phyloP scores from a whole-genome alignment of 64 coral and sea anemone species.

The Porites lutea region DNA sequence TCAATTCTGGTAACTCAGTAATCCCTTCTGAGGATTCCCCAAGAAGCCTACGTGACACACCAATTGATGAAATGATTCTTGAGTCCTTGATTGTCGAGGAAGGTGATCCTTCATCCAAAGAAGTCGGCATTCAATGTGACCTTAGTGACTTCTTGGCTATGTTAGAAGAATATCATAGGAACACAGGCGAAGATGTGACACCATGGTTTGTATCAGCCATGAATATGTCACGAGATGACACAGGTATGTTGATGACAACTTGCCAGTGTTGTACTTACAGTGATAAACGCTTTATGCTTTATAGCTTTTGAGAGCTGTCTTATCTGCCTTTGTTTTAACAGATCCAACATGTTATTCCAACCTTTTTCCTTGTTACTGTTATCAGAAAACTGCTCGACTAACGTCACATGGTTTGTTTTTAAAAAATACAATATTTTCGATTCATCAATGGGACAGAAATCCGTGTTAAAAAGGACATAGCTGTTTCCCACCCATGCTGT shows the following conservation, averaged over 20 bases:
- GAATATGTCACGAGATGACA: neutral
- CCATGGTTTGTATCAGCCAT: slow-evolving; percentile 12
- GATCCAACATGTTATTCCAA: too few relatives aligned
- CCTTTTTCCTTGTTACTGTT: too few relatives aligned
- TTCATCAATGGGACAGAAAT: too few relatives aligned
- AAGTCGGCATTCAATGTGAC: slow-evolving; percentile 59
- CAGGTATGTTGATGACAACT: neutral
- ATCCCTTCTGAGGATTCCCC: neutral
- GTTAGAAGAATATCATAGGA: slow-evolving; percentile 33
- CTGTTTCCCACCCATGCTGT: too few relatives aligned
- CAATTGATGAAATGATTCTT: neutral
- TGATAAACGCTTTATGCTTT: too few relatives aligned
- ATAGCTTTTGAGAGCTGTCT: too few relatives aligned
- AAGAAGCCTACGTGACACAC: neutral
- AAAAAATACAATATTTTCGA: too few relatives aligned
- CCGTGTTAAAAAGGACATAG: too few relatives aligned
- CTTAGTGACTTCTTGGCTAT: slow-evolving; percentile 32
- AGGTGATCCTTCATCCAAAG: neutral
- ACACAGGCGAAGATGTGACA: neutral
- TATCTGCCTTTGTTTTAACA: too few relatives aligned
- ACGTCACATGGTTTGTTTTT: too few relatives aligned
- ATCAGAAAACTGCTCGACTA: too few relatives aligned
- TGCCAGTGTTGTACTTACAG: neutral
- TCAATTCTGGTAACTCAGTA: neutral
- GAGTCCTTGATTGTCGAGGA: neutral